Evolutionary conservation across 1,140 invertebrate species (phyloP).

Genomic region (Triops cancriformis): DNA sequence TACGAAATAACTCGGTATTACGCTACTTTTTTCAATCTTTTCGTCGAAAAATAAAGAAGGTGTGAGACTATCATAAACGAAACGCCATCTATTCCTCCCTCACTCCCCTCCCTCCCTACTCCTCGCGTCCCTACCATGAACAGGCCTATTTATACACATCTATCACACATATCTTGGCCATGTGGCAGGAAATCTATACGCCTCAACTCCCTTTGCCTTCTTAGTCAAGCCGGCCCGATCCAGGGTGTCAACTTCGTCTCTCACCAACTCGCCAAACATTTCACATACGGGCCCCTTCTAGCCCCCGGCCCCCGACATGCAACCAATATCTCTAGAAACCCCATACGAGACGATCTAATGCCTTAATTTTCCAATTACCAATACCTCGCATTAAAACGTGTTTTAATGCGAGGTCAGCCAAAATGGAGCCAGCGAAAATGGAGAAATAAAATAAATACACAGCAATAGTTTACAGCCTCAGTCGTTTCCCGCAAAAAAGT

Average conservation of each 20-base stretch:
- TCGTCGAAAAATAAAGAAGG: background rate
- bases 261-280: background rate
- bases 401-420: too few species aligned
- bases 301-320: too few species aligned
- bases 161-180: conserved; percentile 4
- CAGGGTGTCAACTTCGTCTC: background rate
- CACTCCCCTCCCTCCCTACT: background rate
- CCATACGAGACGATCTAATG: too few species aligned
- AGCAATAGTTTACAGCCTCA: too few species aligned
- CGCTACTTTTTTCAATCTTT: background rate
- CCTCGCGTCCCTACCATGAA: background rate
- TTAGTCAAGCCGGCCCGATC: background rate
- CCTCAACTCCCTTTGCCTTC: background rate
- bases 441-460: too few species aligned
- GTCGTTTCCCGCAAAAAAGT: too few species aligned
- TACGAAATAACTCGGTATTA: too few species aligned
- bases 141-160: background rate
- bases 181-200: conserved; percentile 13
- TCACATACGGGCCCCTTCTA: background rate
- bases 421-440: too few species aligned
- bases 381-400: too few species aligned
- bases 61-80: background rate
- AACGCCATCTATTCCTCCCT: background rate
- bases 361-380: too few species aligned
- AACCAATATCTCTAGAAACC: too few species aligned